Evolutionary conservation across 2,797 vertebrate genomes (phyloP).

Genomic region (Bovichtus variegatus): DNA sequence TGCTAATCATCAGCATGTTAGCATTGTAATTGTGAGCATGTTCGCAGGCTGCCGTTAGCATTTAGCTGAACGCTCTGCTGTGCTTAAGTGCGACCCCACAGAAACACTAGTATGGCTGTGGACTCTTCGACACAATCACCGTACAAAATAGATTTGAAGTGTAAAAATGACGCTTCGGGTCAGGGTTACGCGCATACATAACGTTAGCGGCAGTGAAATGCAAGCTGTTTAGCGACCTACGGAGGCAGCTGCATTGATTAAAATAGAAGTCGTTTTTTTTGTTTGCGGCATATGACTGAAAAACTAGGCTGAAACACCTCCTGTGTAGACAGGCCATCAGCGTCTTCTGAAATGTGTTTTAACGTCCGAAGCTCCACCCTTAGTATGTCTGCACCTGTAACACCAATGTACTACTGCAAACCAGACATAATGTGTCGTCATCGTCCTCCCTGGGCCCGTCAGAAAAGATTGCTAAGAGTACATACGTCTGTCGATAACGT

Average conservation of each 20-base stretch:
- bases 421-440: conserved; percentile 64
- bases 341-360: conserved; percentile 22
- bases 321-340: neutral
- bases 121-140: neutral
- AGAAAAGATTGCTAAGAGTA: conserved; percentile 50
- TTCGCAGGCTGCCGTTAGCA: neutral
- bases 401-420: conserved; percentile 44
- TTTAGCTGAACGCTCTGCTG: neutral
- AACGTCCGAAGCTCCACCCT: conserved; percentile 12
- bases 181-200: neutral
- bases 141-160: neutral
- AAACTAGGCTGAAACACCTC: neutral
- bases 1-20: neutral
- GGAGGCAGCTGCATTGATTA: neutral
- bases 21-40: neutral
- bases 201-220: neutral
- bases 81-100: neutral
- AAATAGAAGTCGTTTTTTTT: neutral
- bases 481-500: conserved; percentile 57
- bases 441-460: conserved; percentile 34
- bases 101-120: neutral
- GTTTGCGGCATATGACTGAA: neutral
- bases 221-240: neutral
- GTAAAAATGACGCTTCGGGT: neutral
- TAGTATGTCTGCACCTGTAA: conserved; percentile 41